Evolutionary conservation across 2,797 vertebrate species (phyloP).

Genomic region (Lagocephalus sceleratus): DNA sequence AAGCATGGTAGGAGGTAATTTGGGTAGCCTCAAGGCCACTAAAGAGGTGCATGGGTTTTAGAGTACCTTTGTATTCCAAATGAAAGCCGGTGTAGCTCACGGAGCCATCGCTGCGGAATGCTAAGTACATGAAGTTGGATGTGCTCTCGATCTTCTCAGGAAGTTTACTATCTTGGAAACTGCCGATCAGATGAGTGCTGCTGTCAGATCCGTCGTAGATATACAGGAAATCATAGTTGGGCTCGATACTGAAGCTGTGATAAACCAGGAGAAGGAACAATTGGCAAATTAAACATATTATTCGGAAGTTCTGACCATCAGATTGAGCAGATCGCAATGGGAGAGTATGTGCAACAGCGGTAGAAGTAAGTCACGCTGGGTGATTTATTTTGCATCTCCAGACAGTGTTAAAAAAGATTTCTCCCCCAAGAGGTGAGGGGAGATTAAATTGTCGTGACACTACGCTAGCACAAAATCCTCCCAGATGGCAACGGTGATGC

Average conservation of each 20-base stretch:
- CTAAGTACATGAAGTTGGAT: constrained; percentile 93
- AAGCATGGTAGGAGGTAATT: constrained; percentile 15
- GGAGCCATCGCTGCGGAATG: constrained; percentile 96
- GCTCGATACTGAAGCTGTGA: constrained; percentile 94
- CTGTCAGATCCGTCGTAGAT: constrained; percentile 92
- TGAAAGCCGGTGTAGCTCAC: constrained; percentile 98
- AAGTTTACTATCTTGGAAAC: constrained; percentile 96
- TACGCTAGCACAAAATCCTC: constrained; percentile 62
- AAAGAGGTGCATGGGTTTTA: neutral
- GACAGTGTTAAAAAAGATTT: constrained; percentile 58
- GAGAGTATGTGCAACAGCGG: constrained; percentile 35
- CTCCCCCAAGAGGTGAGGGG: constrained; percentile 65
- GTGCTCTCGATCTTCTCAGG: constrained; percentile 97
- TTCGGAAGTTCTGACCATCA: constrained; percentile 35
- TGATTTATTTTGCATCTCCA: constrained; percentile 67
- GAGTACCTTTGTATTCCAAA: constrained; percentile 94
- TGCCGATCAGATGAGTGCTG: constrained; percentile 90
- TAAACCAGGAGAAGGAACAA: constrained; percentile 39
- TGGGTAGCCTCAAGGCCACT: constrained; percentile 6
- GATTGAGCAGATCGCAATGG: constrained; percentile 34
- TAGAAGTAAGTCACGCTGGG: constrained; percentile 59
- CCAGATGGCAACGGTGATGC: constrained; percentile 59
- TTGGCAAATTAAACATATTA: constrained; percentile 40
- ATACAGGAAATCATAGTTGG: constrained; percentile 98
- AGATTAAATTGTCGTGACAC: constrained; percentile 75